phyloP scores from a whole-genome alignment of 2,888 invertebrate genomes.

The Notodonta ziczac region DNA sequence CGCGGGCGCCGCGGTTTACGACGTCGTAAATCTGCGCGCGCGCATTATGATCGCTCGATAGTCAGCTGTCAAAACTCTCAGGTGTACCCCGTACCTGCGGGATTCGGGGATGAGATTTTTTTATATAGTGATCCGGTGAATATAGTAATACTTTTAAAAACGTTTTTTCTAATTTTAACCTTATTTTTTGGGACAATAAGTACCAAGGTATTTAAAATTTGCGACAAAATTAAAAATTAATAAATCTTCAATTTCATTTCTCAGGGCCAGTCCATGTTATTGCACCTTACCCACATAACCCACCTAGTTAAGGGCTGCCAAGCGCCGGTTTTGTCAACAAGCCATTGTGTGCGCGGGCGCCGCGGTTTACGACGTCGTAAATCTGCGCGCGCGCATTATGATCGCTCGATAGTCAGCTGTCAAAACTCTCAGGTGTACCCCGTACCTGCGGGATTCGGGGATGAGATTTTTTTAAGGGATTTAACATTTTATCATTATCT shows the following conservation, averaged over 20 bases:
- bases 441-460: constrained; percentile 23
- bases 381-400: constrained; percentile 62
- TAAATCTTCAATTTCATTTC: background rate
- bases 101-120: constrained; percentile 17
- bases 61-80: constrained; percentile 64
- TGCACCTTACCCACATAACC: constrained; percentile 12
- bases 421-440: constrained; percentile 56
- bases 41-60: constrained; percentile 65
- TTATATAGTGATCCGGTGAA: background rate
- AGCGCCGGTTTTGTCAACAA: constrained; percentile 51
- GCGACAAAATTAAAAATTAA: background rate
- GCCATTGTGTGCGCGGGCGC: constrained; percentile 60
- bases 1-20: constrained; percentile 68
- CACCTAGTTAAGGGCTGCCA: constrained; percentile 33
- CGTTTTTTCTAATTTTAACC: no score
- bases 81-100: constrained; percentile 39
- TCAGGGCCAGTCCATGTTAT: constrained; percentile 36
- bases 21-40: constrained; percentile 68
- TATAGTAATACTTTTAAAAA: no score
- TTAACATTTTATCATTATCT: background rate
- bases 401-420: constrained; percentile 65
- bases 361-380: constrained; percentile 71
- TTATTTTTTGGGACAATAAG: no score
- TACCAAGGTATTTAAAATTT: no score
- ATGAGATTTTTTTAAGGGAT: constrained; percentile 17